These are phyloP conservation scores for Torymus auratus DNA, from an alignment of 2,888 invertebrate genomes.

Conservation along the genomic window DNA sequence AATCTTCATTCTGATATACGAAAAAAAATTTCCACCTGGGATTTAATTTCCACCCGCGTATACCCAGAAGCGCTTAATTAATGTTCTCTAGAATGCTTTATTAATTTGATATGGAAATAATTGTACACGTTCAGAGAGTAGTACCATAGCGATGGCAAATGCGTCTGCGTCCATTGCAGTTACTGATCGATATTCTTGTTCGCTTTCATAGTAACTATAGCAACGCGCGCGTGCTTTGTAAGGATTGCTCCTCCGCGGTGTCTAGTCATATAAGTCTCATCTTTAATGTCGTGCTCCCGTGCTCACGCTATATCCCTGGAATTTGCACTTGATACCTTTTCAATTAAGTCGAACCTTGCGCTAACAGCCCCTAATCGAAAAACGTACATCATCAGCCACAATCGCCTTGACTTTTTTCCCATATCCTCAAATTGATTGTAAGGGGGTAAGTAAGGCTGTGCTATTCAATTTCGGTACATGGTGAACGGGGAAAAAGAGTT, in stretches of 20 bases:
- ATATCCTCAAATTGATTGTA: too few relatives aligned
- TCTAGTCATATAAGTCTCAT: slow-evolving; percentile 66
- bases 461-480: too few relatives aligned
- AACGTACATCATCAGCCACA: too few relatives aligned
- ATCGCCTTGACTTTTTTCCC: too few relatives aligned
- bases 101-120: slow-evolving; percentile 60
- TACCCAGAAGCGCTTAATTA: neutral
- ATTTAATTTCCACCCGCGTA: neutral
- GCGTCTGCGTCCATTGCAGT: slow-evolving; percentile 66
- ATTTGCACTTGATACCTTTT: slow-evolving; percentile 43
- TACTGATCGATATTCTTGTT: slow-evolving; percentile 70
- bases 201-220: slow-evolving; percentile 71
- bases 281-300: slow-evolving; percentile 63
- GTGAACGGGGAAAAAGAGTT: too few relatives aligned
- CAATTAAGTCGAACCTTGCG: neutral
- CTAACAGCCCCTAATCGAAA: too few relatives aligned
- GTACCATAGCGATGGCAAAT: slow-evolving; percentile 57
- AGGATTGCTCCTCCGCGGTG: slow-evolving; percentile 62
- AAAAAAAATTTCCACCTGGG: too few relatives aligned
- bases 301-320: slow-evolving; percentile 7
- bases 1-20: too few relatives aligned
- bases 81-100: slow-evolving; percentile 30
- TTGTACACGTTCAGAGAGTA: slow-evolving; percentile 39
- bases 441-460: too few relatives aligned
- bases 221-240: slow-evolving; percentile 65